These are phyloP conservation scores for Hypothenemus hampei DNA, from an alignment of 1,140 invertebrate genomes.

Conservation along the genomic window DNA sequence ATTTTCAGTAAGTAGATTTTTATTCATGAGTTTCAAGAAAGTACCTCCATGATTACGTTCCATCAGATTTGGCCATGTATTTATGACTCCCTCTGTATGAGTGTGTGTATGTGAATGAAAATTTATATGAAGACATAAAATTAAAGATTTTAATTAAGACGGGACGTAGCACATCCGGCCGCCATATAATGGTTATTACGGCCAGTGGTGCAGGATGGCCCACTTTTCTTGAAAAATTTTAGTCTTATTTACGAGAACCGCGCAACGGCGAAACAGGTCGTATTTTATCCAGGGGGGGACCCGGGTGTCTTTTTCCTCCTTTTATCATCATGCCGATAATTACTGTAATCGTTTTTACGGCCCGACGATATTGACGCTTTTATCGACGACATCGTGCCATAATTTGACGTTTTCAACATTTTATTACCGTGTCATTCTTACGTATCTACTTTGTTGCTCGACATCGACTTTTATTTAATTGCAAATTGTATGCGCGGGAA, in stretches of 20 bases:
- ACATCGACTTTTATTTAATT: background rate
- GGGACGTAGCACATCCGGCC: conserved; percentile 16
- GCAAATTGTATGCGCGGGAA: background rate
- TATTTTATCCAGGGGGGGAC: too few species aligned
- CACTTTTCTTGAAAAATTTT: conserved; percentile 19
- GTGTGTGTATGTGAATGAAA: too few species aligned
- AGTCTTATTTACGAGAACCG: conserved; percentile 12
- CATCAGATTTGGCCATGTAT: too few species aligned
- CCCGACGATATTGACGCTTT: conserved; percentile 16
- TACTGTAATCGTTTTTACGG: conserved; percentile 22
- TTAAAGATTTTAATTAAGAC: conserved; percentile 28
- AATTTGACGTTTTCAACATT: conserved; percentile 12
- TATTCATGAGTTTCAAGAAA: too few species aligned
- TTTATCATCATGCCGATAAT: conserved; percentile 14
- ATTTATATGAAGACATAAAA: conserved; percentile 28
- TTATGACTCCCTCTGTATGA: too few species aligned
- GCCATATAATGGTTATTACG: too few species aligned
- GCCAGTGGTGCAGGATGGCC: conserved; percentile 14
- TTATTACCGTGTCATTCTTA: conserved; percentile 15
- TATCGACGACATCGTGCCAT: conserved; percentile 2
- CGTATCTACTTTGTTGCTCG: conserved; percentile 2
- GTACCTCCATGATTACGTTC: too few species aligned
- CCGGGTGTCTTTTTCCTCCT: conserved; percentile 7
- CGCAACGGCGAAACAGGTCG: conserved; percentile 7
- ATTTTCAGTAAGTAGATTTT: too few species aligned